Base-by-base conservation (phyloP, 2,113 vertebrate genomes). In the Uria aalge region DNA sequence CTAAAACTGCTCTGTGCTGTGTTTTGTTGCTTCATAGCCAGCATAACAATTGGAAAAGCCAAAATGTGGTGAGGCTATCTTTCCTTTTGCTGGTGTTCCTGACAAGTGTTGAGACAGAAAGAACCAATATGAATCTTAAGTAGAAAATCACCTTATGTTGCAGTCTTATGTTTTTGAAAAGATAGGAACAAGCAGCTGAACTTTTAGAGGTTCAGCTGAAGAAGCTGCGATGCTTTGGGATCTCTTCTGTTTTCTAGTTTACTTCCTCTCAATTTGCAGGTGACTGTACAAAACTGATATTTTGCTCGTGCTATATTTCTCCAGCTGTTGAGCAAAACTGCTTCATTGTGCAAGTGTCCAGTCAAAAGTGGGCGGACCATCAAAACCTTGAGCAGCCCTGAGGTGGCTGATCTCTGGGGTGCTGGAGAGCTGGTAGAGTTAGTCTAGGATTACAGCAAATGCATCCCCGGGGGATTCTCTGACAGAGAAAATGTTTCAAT, bases 91-190 rank as follows among this genome's bases (percentile, higher is more conserved):
- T 74, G 8, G 2, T 36, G 8, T 79, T 93, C 50, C 38, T 93
- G 57, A 26, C 24, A 64, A 63, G 38, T 82, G 24, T 11, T 18
- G 34, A 52, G 56, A 26, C 34, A 60, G 62, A 71, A 94, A 52
- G 18, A 5, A 3, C 27, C 34, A 20, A 1, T 0, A 0, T 34
- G 5, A 71, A 9, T 85, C 66, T 73, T 64, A 47, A 72, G 36
- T 9, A 73, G 64, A 52, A 83, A 87, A 36, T 68, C 2, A 8
- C 36, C 22, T 79, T 73, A 22, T 13, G 27, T 3, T 11, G n/a
- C 75, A 27, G 36, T 72, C 43, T 19, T 14, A 13, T 0, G 0
- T 34, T 32, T 87, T 76, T 75, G 40, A 27, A 69, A 72, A 78
- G 38, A 24, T 8, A 68, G 15, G 12, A 89, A 4, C 16, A 57